A percentile compares a stretch with the other conserved stretches of the same genome.
phyloP scores from a whole-genome alignment of 2,797 vertebrate species.

The Eidolon dupreanum region DNA sequence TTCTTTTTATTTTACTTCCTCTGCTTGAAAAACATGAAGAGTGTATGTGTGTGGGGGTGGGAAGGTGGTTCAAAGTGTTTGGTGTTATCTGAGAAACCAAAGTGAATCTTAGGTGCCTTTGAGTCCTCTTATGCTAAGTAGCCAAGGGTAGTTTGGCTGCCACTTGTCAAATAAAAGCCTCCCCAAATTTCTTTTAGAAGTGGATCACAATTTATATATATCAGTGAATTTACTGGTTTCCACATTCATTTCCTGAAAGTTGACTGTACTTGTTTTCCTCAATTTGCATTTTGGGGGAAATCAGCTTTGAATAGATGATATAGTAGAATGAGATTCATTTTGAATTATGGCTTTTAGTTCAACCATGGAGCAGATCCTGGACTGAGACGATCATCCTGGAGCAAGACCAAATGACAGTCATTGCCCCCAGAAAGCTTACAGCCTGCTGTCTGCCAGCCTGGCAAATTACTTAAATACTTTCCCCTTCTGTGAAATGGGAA shows the following conservation, averaged over 20 bases:
- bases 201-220: background rate
- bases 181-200: background rate
- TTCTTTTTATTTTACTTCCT: constrained; percentile 74
- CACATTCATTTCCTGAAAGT: constrained; percentile 32
- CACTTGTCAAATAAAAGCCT: background rate
- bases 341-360: constrained; percentile 7
- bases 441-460: background rate
- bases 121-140: background rate
- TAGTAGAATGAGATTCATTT: background rate
- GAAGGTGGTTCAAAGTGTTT: background rate
- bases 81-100: constrained; percentile 54
- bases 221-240: background rate
- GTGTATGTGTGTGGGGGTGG: background rate
- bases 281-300: constrained; percentile 49
- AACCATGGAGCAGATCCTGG: background rate
- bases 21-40: constrained; percentile 69
- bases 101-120: constrained; percentile 18
- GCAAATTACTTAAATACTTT: background rate
- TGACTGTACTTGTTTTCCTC: constrained; percentile 23
- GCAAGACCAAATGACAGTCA: background rate
- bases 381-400: background rate
- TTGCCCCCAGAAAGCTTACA: background rate
- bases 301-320: background rate
- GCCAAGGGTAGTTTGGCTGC: background rate
- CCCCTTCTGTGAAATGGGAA: background rate